These are phyloP conservation scores for Microcebus jonahi DNA, from an alignment of 2,113 vertebrate species.

Conservation along the genomic window DNA sequence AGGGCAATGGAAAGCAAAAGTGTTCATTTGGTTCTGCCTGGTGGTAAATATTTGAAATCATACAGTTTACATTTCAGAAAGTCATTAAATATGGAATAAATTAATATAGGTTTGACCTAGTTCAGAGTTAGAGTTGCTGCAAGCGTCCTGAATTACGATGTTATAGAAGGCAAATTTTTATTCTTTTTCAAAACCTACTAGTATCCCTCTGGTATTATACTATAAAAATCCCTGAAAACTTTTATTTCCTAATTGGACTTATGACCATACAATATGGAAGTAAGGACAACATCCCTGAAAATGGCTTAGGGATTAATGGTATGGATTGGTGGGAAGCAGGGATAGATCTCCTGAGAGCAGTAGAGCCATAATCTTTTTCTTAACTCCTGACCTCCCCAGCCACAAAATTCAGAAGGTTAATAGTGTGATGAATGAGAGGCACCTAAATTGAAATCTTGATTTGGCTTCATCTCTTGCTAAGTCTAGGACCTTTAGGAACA, in stretches of 20 bases:
- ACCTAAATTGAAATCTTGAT: background rate
- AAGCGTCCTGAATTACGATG: background rate
- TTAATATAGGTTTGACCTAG: background rate
- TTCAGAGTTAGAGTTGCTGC: background rate
- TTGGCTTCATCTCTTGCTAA: background rate
- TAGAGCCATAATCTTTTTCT: background rate
- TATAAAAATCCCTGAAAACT: background rate
- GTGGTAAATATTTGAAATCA: slow-evolving; percentile 36
- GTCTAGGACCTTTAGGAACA: background rate
- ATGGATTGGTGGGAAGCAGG: background rate
- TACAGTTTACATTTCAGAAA: background rate
- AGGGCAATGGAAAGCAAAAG: slow-evolving; percentile 14
- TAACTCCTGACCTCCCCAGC: background rate
- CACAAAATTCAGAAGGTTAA: background rate
- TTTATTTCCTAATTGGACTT: background rate
- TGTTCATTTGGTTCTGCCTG: slow-evolving; percentile 12
- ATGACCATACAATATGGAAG: background rate
- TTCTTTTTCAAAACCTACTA: background rate
- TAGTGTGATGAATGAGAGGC: background rate
- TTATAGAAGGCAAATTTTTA: background rate
- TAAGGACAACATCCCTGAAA: background rate
- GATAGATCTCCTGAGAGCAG: background rate
- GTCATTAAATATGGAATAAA: background rate
- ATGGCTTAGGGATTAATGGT: background rate
- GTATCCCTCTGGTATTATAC: background rate